phyloP scores from a whole-genome alignment of 2,113 vertebrate species.

The Bostrychus sinensis region DNA sequence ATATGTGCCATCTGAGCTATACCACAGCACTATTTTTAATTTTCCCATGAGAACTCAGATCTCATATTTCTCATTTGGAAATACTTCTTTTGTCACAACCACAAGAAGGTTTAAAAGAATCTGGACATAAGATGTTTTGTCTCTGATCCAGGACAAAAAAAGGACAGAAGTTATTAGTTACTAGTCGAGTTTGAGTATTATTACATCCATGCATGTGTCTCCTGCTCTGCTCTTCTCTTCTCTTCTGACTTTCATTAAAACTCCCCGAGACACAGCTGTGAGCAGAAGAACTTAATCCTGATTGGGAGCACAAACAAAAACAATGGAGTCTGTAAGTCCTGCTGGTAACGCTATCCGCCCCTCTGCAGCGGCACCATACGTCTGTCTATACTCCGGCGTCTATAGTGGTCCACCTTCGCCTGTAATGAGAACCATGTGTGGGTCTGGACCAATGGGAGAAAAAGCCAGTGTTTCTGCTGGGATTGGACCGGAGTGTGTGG shows the following conservation, averaged over 20 bases:
- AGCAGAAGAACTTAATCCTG: slow-evolving; percentile 44
- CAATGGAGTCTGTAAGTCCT: slow-evolving; percentile 16
- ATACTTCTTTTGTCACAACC: no score
- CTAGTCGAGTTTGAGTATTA: no score
- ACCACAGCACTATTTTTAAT: no score
- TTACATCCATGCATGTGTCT: neutral
- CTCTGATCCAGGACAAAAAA: no score
- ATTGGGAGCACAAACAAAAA: slow-evolving; percentile 46
- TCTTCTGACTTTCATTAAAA: slow-evolving; percentile 47
- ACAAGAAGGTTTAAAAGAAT: no score
- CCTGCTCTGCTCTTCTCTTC: slow-evolving; percentile 11
- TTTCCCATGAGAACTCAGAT: no score
- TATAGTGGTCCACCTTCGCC: slow-evolving; percentile 29
- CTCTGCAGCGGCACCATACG: slow-evolving; percentile 23
- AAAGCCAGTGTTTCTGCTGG: slow-evolving; percentile 57
- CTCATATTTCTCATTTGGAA: no score
- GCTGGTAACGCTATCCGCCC: slow-evolving; percentile 28
- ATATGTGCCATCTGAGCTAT: no score
- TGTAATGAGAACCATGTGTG: slow-evolving; percentile 60
- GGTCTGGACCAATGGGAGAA: slow-evolving; percentile 31
- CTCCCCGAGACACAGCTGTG: slow-evolving; percentile 56
- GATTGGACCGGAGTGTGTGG: slow-evolving; percentile 65
- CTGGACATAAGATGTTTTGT: no score
- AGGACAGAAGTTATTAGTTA: no score
- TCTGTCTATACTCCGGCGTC: slow-evolving; percentile 5